Conservation (phyloP, 2,797 vertebrate species). For the Geotrypetes seraphini region DNA sequence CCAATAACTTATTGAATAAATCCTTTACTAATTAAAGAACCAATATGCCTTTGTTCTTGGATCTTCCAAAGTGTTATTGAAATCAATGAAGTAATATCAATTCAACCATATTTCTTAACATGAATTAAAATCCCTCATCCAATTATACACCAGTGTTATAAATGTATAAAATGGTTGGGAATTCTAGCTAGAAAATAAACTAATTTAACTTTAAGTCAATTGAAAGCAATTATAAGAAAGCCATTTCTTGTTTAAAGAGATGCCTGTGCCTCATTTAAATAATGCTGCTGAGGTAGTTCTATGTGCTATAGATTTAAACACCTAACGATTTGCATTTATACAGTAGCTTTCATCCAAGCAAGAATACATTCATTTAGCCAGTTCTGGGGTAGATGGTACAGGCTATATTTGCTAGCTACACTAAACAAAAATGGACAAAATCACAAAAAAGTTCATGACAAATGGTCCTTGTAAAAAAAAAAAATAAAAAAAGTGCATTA, state of each 20-base stretch:
- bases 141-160: conserved; percentile 31
- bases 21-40: conserved; percentile 75
- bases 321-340: no score
- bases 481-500: no score
- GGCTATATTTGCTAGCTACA: no score
- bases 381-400: no score
- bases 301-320: neutral
- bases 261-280: conserved; percentile 5
- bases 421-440: no score
- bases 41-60: conserved; percentile 46
- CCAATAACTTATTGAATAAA: conserved; percentile 78
- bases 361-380: no score
- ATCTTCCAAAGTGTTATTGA: conserved; percentile 52
- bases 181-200: conserved; percentile 13
- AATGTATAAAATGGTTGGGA: conserved; percentile 21
- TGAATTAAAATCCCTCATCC: conserved; percentile 41
- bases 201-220: neutral
- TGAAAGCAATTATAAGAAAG: conserved; percentile 21
- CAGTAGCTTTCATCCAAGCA: no score
- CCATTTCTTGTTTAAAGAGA: conserved; percentile 4
- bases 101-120: conserved; percentile 29
- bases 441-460: no score
- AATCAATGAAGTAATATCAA: conserved; percentile 50
- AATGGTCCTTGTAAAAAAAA: no score
- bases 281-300: neutral